Evolutionary conservation across 2,888 invertebrate species (phyloP), one percentile per base, ranked within the genome.

Genomic region (Diachrysia chrysitis): DNA sequence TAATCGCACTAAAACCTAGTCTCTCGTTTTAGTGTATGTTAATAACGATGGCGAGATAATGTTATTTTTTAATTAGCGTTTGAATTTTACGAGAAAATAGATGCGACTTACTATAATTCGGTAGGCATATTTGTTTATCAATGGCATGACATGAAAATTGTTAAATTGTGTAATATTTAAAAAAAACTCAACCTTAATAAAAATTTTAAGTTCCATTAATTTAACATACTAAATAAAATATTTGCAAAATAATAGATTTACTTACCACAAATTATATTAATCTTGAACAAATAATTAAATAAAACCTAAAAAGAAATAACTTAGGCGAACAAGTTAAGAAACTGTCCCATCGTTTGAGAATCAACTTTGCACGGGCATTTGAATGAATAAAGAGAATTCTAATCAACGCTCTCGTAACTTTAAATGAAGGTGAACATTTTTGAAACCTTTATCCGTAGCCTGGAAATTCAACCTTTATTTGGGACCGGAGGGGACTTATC

Each of bases 401-500:
- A 89, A 90, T 90, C 89, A 89, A 87, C 85, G 85, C 82, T 82
- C 83, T 81, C 85, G 86, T 89, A 87, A 89, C 87, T 88, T 89
- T 87, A 88, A 91, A 91, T 89, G 90, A 90, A 89, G 87, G 89
- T 87, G 86, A 88, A 89, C 85, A 87, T 89, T 92, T 89, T 90
- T 88, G 85, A 86, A 87, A 88, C 88, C 88, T 89, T 91, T 89
- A 88, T 86, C 87, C 86, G 82, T 73, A 71, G 78, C 70, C 81
- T 86, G 86, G 87, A 87, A 87, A 87, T 87, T 87, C 87, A 82
- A 85, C 89, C 88, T 89, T 90, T 89, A 90, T 90, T 92, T 85
- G 85, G 83, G 85, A 84, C 87, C 86, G 87, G 89, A 86, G 88
- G 86, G 89, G 90, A 90, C 90, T 92, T 92, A 92, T 92, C 92